Conservation (phyloP, 2,888 invertebrate species). For the Sisyra nigra region DNA sequence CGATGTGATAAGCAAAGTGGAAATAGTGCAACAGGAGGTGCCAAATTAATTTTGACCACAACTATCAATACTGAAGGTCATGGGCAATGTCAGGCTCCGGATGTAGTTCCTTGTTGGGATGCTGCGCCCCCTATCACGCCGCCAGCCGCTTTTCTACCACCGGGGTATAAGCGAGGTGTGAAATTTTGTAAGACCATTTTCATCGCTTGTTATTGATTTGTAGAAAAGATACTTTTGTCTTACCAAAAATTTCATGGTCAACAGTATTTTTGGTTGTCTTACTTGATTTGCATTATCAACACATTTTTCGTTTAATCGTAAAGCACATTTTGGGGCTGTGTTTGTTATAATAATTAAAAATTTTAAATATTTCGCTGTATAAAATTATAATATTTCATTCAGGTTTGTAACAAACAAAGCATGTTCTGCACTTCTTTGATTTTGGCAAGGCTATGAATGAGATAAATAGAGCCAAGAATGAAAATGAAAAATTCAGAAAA, state of each 20-base stretch:
- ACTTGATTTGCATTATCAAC: too few relatives aligned
- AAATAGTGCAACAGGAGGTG: slow-evolving; percentile 23
- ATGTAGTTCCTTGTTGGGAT: slow-evolving; percentile 39
- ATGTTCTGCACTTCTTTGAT: too few relatives aligned
- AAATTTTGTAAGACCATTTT: background rate
- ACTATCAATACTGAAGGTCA: slow-evolving; percentile 6
- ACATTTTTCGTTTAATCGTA: too few relatives aligned
- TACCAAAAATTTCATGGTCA: background rate
- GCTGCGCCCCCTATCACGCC: slow-evolving; percentile 46
- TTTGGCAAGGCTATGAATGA: too few relatives aligned
- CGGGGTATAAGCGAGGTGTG: slow-evolving; percentile 31
- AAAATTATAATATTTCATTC: too few relatives aligned
- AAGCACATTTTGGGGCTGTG: too few relatives aligned
- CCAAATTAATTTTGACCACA: slow-evolving; percentile 22
- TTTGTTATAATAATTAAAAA: too few relatives aligned
- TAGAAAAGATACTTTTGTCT: background rate
- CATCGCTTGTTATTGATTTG: background rate
- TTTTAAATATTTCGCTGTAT: too few relatives aligned
- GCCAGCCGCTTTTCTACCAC: slow-evolving; percentile 47
- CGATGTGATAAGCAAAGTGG: slow-evolving; percentile 44
- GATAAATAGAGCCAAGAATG: too few relatives aligned
- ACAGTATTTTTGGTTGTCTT: background rate
- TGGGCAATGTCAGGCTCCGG: slow-evolving; percentile 23
- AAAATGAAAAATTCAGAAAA: too few relatives aligned
- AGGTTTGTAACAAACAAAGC: too few relatives aligned